phyloP scores from a whole-genome alignment of 2,113 vertebrate genomes.

The Martes martes region DNA sequence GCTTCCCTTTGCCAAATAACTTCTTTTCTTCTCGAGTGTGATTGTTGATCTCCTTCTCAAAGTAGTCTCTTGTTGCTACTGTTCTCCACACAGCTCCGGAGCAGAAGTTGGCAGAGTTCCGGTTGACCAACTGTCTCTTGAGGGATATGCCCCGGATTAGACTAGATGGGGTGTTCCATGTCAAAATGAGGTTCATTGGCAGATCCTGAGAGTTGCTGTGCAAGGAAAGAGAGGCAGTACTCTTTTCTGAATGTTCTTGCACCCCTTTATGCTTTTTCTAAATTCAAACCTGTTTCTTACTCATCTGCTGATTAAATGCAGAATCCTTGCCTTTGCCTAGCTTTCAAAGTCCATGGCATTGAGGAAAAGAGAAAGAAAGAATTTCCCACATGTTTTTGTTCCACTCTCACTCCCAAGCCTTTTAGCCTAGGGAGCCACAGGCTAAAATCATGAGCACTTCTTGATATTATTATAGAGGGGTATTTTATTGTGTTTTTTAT shows the following conservation, averaged over 20 bases:
- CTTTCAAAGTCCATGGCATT: not conserved
- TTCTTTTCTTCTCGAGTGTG: slow-evolving; percentile 68
- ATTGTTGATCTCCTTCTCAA: slow-evolving; percentile 64
- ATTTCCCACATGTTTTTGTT: not conserved
- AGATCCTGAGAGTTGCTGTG: not conserved
- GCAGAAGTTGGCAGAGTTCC: slow-evolving; percentile 52
- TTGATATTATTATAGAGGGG: not conserved
- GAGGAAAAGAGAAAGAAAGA: not conserved
- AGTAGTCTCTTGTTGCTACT: slow-evolving; percentile 66
- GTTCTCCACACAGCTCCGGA: slow-evolving; percentile 30
- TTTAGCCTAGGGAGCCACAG: not conserved
- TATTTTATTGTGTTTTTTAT: not conserved
- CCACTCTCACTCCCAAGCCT: not conserved
- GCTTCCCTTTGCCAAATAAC: slow-evolving; percentile 59
- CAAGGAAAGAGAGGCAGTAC: not conserved
- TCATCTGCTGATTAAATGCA: slow-evolving; percentile 30
- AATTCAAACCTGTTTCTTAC: slow-evolving; percentile 45
- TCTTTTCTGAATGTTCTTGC: not conserved
- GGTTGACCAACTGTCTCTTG: not conserved
- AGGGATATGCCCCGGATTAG: slow-evolving; percentile 45
- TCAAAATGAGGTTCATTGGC: slow-evolving; percentile 33
- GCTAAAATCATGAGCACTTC: not conserved
- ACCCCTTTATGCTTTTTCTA: slow-evolving; percentile 5
- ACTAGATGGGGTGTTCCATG: not conserved
- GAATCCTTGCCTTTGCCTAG: slow-evolving; percentile 27